These are phyloP conservation scores for Cephus pulcher DNA, from an alignment of 2,888 invertebrate genomes.

Conservation along the genomic window DNA sequence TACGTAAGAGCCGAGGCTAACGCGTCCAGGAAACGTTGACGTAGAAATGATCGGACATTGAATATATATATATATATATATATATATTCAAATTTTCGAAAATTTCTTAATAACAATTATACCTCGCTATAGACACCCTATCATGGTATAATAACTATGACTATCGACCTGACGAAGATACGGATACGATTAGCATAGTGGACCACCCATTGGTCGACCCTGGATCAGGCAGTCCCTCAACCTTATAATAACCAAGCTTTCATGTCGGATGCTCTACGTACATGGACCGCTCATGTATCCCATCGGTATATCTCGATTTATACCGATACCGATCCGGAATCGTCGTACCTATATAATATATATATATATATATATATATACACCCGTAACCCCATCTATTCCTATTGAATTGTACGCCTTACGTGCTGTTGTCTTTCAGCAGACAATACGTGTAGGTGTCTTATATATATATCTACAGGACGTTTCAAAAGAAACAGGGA, in stretches of 20 bases:
- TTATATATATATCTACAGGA: background rate
- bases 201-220: slow-evolving; percentile 66
- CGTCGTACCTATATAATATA: slow-evolving; percentile 50
- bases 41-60: slow-evolving; percentile 25
- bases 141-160: background rate
- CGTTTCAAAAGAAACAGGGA: background rate
- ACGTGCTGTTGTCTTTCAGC: slow-evolving; percentile 12
- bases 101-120: background rate
- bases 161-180: slow-evolving; percentile 4
- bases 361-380: slow-evolving; percentile 43
- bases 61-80: background rate
- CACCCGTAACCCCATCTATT: slow-evolving; percentile 31
- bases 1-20: slow-evolving; percentile 45
- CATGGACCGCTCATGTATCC: slow-evolving; percentile 63
- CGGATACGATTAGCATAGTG: slow-evolving; percentile 56
- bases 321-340: slow-evolving; percentile 65
- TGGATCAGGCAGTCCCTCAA: slow-evolving; percentile 42
- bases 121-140: background rate
- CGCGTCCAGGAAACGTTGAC: slow-evolving; percentile 48
- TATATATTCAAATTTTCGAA: background rate
- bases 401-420: slow-evolving; percentile 13
- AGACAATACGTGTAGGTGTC: slow-evolving; percentile 31
- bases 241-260: slow-evolving; percentile 60
- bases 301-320: slow-evolving; percentile 65
- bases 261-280: slow-evolving; percentile 60